Evolutionary conservation across 1,140 invertebrate species (phyloP), one percentile per base, ranked within the genome.

Genomic region (Galleria mellonella): DNA sequence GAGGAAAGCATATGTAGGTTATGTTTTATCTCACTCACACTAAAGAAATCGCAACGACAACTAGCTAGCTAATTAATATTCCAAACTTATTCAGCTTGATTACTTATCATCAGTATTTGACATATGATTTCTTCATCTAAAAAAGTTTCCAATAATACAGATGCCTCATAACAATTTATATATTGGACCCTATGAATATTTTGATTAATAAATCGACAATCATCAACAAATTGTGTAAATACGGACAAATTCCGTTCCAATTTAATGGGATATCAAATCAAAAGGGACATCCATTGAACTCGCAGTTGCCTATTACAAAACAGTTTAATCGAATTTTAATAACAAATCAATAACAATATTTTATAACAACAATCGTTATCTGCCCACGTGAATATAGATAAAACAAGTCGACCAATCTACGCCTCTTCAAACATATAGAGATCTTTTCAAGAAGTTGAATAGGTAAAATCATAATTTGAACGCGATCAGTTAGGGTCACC

Each of bases 281-380:
- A 32, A 23, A 23, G 17, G 6, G 17, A 23, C 17, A 23, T 23
- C 17, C 17, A 23, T 6, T 23, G 17, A 23, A 3, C 17, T 6
- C 17, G 17, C 17, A 23, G 17, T 23, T 23, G 17, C 17, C 17
- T 32, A 11, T 32, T 10, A 32, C 9, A 32, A 11, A 32, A 37
- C 35, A 15, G 8, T 11, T 15, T 42, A 32, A 48, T 48, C 28
- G 40, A 43, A 49, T 50, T 50, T 47, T 53, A 50, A 55, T 59
- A 59, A 51, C 41, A 43, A 43, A 55, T 47, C 42, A 32, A 47
- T 55, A 59, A 51, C 47, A 51, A 46, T 59, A 59, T 49, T 51
- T 52, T 32, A 55, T 9, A 30, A 46, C 10, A 30, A 31, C 32
- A 32, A 13, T 45, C 4, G 1, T 23, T 44, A 51, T 49, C 57